These are phyloP conservation scores for Chaitophorus viminalis DNA, from an alignment of 2,888 invertebrate species.

Conservation along the genomic window DNA sequence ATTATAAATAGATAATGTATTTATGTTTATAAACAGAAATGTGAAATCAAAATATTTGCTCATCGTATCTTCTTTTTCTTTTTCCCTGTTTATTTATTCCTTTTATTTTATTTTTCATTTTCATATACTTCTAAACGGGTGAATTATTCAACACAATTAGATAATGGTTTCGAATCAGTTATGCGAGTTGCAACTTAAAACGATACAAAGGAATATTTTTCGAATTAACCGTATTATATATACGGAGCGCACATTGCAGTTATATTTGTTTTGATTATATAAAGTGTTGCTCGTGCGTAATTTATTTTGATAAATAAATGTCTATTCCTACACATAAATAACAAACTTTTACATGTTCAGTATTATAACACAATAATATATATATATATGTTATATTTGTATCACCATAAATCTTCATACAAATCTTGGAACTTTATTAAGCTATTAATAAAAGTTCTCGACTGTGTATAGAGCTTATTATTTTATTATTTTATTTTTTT, in stretches of 20 bases:
- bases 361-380: constrained; percentile 10
- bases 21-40: too few species aligned
- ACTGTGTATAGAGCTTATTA: neutral
- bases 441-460: constrained; percentile 18
- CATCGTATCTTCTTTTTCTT: too few species aligned
- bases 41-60: too few species aligned
- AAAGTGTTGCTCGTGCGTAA: constrained; percentile 9
- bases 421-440: constrained; percentile 12
- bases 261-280: neutral
- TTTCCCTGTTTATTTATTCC: too few species aligned
- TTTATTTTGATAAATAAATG: constrained; percentile 5
- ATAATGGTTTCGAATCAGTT: too few species aligned
- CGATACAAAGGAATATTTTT: neutral
- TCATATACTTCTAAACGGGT: too few species aligned
- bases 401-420: constrained; percentile 22
- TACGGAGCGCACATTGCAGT: neutral
- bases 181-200: neutral
- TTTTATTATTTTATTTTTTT: neutral
- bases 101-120: too few species aligned
- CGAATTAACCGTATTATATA: neutral
- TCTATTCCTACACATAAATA: constrained; percentile 17
- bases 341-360: neutral
- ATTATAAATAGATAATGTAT: too few species aligned
- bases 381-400: too few species aligned
- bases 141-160: too few species aligned